Evolutionary conservation across 1,140 invertebrate genomes (phyloP), one percentile per base, ranked within the genome.

Genomic region (Triops longicaudatus): DNA sequence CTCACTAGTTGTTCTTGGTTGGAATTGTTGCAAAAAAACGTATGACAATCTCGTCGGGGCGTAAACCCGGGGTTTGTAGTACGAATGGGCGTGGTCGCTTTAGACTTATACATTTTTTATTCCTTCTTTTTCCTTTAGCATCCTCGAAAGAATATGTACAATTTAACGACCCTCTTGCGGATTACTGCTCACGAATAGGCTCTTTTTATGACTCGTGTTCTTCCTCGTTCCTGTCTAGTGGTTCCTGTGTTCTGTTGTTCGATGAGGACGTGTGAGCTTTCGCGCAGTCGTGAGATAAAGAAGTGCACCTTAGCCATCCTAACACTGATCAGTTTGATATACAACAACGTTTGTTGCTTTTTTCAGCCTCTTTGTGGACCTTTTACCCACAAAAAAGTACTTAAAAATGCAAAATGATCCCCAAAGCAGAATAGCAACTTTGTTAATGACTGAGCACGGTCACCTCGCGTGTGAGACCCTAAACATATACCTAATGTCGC

Each of bases 201-300:
- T 37, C 31, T 63, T 63, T 63, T 63, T 63, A 63, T 63, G 50
- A 63, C 10, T 63, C 50, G 17, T 63, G 17, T 63, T 63, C 22
- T 63, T 63, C 22, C 50, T 63, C 17, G 50, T 63, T 63, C 50
- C 50, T 63, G 50, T 63, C 50, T 63, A 22, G 17, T 63, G 50
- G 50, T 63, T 63, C 50, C 31, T 37, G 50, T 9, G 50, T 17
- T 63, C 50, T 63, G 9, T 63, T 22, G 3, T 3, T 22, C 50
- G 50, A n/a, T 63, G 50, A 3, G 14, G 17, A 63, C 17, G 50
- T 63, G 17, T 63, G 31, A 37, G 31, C 31, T 37, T 37, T 37
- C 31, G 31, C 31, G 50, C 50, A 63, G 50, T 63, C 50, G 50
- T 63, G 50, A n/a, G 50, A 63, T n/a, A 63, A 63, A 63, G 14